Evolutionary conservation across 1,140 invertebrate species (phyloP).

Genomic region (Psilanteris sp.): DNA sequence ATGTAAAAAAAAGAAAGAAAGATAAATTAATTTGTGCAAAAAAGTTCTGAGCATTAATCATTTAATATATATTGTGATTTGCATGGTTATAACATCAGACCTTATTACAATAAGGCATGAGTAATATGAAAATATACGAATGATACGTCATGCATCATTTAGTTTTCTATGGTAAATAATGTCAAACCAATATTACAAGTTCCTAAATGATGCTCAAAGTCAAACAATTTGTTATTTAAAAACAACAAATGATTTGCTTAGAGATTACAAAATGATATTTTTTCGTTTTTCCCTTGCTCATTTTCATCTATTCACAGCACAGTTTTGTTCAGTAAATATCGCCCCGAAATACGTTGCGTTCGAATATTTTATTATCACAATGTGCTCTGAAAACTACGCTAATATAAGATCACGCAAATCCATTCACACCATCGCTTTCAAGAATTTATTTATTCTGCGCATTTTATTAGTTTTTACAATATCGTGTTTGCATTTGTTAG

Average conservation of each 20-base stretch:
- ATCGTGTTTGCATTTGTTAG: conserved; percentile 36
- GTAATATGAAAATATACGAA: too few species aligned
- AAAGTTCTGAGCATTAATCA: too few species aligned
- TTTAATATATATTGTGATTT: too few species aligned
- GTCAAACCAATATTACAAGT: neutral
- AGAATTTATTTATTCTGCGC: conserved; percentile 5
- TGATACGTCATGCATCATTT: conserved; percentile 22
- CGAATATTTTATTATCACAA: conserved; percentile 73
- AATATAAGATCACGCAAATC: conserved; percentile 45
- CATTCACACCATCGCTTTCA: conserved; percentile 36
- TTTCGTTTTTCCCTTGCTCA: conserved; percentile 30
- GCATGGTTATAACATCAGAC: too few species aligned
- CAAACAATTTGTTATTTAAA: conserved; percentile 10
- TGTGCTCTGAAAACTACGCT: conserved; percentile 56
- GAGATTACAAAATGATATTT: conserved; percentile 33
- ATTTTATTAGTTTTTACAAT: conserved; percentile 22
- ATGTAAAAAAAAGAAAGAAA: too few species aligned
- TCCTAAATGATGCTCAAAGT: conserved; percentile 8
- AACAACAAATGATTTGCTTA: conserved; percentile 13
- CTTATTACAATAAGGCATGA: too few species aligned
- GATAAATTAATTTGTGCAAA: too few species aligned
- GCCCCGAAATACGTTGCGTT: conserved; percentile 50
- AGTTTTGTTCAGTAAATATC: conserved; percentile 65
- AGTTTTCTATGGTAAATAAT: conserved; percentile 22
- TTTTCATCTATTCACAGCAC: conserved; percentile 72